These are phyloP conservation scores for Argyrosomus japonicus DNA, from an alignment of 2,113 vertebrate species.

Conservation along the genomic window DNA sequence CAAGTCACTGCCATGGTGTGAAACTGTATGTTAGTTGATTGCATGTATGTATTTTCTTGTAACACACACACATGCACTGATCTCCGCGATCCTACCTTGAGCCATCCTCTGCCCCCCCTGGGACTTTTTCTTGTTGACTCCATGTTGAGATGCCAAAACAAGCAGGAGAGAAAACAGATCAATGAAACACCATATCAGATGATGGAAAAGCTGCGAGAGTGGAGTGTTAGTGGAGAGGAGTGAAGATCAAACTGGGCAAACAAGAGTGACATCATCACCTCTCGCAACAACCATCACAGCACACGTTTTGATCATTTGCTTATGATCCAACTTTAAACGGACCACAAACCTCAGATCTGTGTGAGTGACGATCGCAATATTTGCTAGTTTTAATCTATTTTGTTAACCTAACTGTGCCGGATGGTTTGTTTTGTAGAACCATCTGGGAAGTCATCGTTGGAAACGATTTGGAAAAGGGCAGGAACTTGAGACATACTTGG, in stretches of 20 bases:
- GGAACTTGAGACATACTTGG: too few relatives aligned
- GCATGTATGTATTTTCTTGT: neutral
- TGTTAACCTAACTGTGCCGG: neutral
- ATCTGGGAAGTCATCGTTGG: too few relatives aligned
- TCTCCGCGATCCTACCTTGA: conserved; percentile 1
- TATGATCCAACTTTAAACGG: conserved; percentile 30
- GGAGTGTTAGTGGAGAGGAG: conserved; percentile 39
- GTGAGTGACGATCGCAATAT: conserved; percentile 3
- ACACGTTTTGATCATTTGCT: neutral
- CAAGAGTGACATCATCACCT: conserved; percentile 49
- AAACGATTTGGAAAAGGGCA: too few relatives aligned
- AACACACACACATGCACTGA: conserved; percentile 3
- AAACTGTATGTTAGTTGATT: neutral
- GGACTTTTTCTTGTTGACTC: conserved; percentile 55
- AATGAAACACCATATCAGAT: conserved; percentile 72
- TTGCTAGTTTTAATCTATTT: neutral
- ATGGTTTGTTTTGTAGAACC: too few relatives aligned
- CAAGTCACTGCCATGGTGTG: neutral
- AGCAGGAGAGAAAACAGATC: conserved; percentile 73
- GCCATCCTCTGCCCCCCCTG: conserved; percentile 46
- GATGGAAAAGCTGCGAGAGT: conserved; percentile 63
- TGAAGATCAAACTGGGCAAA: conserved; percentile 64
- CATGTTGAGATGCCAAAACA: conserved; percentile 64
- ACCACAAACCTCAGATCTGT: conserved; percentile 14
- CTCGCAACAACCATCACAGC: conserved; percentile 10